A percentile compares a stretch with the other conserved stretches of the same genome.
phyloP scores from a whole-genome alignment of 2,113 vertebrate species.

The Mormyrus lacerda region DNA sequence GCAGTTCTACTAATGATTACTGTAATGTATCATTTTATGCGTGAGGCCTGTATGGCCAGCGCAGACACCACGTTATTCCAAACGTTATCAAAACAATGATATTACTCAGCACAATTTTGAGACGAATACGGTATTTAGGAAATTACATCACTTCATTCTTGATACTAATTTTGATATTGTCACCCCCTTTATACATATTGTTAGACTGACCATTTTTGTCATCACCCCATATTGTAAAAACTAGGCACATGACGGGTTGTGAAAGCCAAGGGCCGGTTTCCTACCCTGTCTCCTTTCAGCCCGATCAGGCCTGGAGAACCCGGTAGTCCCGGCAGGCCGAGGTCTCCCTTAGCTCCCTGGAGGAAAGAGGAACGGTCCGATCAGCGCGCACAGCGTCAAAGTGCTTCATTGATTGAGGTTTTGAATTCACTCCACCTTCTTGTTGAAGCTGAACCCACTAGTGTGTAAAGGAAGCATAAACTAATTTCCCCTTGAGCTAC shows the following conservation, averaged over 20 bases:
- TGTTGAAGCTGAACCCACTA: neutral
- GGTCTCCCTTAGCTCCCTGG: constrained; percentile 78
- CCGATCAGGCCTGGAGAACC: constrained; percentile 80
- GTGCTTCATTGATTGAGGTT: neutral
- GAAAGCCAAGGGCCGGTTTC: neutral
- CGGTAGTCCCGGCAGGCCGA: constrained; percentile 81
- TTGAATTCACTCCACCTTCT: neutral
- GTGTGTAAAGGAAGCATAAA: neutral
- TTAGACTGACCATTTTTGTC: neutral
- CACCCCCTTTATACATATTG: neutral
- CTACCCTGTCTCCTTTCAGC: constrained; percentile 85
- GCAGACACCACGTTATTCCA: neutral
- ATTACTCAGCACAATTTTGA: neutral
- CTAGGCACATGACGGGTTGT: neutral
- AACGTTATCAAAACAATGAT: neutral
- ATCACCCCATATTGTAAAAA: neutral
- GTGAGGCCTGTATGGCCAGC: neutral
- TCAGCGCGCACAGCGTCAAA: neutral
- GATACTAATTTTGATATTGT: neutral
- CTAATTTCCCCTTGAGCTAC: constrained; percentile 28
- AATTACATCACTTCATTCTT: neutral
- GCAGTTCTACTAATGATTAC: neutral
- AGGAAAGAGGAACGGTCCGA: constrained; percentile 34
- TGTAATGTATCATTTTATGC: neutral
- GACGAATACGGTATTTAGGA: neutral